phyloP scores from a whole-genome alignment of 2,888 invertebrate species.

The Diadegma fenestrale region DNA sequence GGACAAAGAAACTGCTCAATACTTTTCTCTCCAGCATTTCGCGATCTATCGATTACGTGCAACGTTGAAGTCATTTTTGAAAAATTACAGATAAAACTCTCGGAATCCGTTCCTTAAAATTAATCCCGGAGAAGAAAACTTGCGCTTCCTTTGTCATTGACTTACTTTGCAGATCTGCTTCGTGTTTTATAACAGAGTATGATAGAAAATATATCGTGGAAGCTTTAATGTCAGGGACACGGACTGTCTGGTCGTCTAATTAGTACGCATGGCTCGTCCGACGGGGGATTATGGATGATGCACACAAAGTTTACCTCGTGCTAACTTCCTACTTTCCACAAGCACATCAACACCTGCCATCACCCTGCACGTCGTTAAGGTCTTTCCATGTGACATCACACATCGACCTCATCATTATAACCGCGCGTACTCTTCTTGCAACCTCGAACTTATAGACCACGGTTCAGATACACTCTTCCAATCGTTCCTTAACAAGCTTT shows the following conservation, averaged over 20 bases:
- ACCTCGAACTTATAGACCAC: not conserved
- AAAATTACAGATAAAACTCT: not conserved
- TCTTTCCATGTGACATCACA: constrained; percentile 9
- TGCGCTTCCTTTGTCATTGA: not conserved
- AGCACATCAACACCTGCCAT: not conserved
- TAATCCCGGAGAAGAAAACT: not conserved
- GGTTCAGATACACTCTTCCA: not conserved
- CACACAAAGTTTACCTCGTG: constrained; percentile 1
- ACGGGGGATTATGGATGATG: constrained; percentile 40
- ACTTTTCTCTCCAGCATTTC: not conserved
- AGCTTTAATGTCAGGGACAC: constrained; percentile 65
- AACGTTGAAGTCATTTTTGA: not conserved
- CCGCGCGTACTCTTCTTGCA: not conserved
- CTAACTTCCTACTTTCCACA: constrained; percentile 43
- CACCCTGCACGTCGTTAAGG: not conserved
- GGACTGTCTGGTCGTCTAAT: constrained; percentile 61
- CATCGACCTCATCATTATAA: constrained; percentile 15
- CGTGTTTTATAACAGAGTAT: constrained; percentile 19
- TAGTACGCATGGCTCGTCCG: constrained; percentile 55
- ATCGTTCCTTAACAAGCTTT: not conserved
- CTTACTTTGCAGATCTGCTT: not conserved
- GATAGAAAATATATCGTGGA: constrained; percentile 16
- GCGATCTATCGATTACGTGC: not conserved
- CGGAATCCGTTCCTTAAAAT: not conserved
- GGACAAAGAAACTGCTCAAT: not conserved